A percentile compares a stretch with the other conserved stretches of the same genome.
Evolutionary conservation across 2,888 invertebrate species (phyloP).

Genomic region (Epinotia nisella): DNA sequence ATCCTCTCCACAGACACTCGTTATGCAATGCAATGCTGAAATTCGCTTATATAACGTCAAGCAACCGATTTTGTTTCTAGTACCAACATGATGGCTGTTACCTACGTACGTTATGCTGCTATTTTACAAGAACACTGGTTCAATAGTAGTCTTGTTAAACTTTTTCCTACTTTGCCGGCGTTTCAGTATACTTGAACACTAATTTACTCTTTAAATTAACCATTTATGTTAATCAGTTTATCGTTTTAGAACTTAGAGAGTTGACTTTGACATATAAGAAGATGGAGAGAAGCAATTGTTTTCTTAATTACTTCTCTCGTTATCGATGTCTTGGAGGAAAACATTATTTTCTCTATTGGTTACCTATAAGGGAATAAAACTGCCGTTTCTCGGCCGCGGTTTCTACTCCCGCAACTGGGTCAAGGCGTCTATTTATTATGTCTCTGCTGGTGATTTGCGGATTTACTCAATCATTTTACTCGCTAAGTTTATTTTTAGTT

Average conservation of each 20-base stretch:
- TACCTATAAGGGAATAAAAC: conserved; percentile 27
- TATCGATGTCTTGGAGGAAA: conserved; percentile 10
- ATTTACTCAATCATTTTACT: conserved; percentile 27
- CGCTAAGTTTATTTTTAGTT: conserved; percentile 9
- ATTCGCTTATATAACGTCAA: conserved; percentile 31
- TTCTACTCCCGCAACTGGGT: conserved; percentile 28
- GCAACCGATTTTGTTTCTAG: conserved; percentile 22
- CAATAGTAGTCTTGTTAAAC: background rate
- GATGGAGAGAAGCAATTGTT: background rate
- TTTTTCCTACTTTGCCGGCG: background rate
- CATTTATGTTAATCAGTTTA: background rate
- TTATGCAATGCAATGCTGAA: conserved; percentile 52
- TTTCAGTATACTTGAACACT: background rate
- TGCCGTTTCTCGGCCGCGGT: conserved; percentile 25
- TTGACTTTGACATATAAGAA: background rate
- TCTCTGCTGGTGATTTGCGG: conserved; percentile 32
- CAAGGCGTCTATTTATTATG: conserved; percentile 40
- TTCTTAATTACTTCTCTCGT: conserved; percentile 1
- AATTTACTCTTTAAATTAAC: background rate
- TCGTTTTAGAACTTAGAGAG: background rate
- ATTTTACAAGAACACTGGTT: background rate
- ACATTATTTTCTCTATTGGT: conserved; percentile 31
- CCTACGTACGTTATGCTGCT: background rate
- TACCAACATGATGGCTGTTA: conserved; percentile 7
- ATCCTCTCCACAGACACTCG: conserved; percentile 61